Evolutionary conservation across 2,113 vertebrate genomes (phyloP), one percentile per base, ranked within the genome.

Genomic region (Siniperca knerii): DNA sequence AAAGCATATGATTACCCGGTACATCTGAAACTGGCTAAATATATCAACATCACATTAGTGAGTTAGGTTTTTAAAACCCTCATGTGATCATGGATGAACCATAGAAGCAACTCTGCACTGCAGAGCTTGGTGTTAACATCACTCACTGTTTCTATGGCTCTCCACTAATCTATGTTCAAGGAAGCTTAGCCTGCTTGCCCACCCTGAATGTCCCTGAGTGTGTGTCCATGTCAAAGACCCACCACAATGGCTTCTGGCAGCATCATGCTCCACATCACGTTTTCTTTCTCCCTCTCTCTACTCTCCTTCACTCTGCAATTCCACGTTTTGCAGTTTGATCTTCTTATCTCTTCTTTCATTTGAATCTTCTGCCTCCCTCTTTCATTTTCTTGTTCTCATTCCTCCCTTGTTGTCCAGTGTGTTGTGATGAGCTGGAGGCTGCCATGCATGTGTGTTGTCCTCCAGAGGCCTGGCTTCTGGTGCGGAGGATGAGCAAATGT

Each of bases 401-500:
- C 48, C 44, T 65, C 83, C 71, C 79, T 60, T n/a, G 40, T 72
- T 64, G 77, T 80, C 62, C 83, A 44, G 44, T n/a, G 50, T 77
- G 57, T 76, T 89, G 86, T 25, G 42, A 70, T 73, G 71, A 60
- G 74, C 84, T 16, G 21, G 48, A 60, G 75, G 70, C 79, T 69
- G 77, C 83, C 61, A 13, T 81, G 67, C 75, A 48, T 80, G 81
- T 74, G 77, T 13, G 74, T 67, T 50, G 62, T 87, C 65, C 87
- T 89, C 90, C 73, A 78, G 82, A 87, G 80, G 84, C 81, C 57
- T n/a, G 79, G 65, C 81, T 86, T 79, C 79, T 82, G 77, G 65
- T 84, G 76, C 66, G 16, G 79, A 90, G 86, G 87, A 90, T 90
- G 90, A 94, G 29, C 90, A 92, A 91, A 87, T 89, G 87, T 93